These are phyloP conservation scores for Eledona agricola DNA, from an alignment of 2,888 invertebrate species.

Conservation along the genomic window DNA sequence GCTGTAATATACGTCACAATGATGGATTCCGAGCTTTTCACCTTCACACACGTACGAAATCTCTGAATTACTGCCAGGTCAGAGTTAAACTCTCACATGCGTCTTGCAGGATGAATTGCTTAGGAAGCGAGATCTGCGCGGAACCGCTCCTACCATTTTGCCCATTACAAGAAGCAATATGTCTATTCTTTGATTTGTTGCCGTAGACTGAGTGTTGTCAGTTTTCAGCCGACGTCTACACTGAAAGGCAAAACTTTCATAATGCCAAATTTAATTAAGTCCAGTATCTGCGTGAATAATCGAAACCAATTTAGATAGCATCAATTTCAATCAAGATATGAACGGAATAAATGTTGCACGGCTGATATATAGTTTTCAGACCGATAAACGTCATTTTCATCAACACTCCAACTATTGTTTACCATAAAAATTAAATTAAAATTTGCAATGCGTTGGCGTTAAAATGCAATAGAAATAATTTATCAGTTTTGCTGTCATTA, in stretches of 20 bases:
- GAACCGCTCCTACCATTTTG: no score
- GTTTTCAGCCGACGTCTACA: no score
- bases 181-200: no score
- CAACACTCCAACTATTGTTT: not conserved
- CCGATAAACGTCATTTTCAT: conserved; percentile 14
- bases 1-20: conserved; percentile 52
- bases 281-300: conserved; percentile 5
- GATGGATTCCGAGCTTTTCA: conserved; percentile 46
- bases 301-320: conserved; percentile 12
- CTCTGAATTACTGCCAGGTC: conserved; percentile 28
- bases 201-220: no score
- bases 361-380: conserved; percentile 1
- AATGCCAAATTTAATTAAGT: conserved; percentile 16
- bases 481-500: no score
- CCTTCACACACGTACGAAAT: conserved; percentile 36
- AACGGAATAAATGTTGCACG: conserved; percentile 2
- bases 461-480: no score
- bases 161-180: no score
- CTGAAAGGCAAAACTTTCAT: conserved; percentile 6
- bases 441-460: no score
- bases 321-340: conserved; percentile 13
- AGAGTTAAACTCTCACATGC: conserved; percentile 14
- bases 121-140: no score
- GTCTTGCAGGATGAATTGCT: conserved; percentile 25
- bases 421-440: no score